Conservation (phyloP, 1,140 invertebrate species). For the Dendroctonus valens region DNA sequence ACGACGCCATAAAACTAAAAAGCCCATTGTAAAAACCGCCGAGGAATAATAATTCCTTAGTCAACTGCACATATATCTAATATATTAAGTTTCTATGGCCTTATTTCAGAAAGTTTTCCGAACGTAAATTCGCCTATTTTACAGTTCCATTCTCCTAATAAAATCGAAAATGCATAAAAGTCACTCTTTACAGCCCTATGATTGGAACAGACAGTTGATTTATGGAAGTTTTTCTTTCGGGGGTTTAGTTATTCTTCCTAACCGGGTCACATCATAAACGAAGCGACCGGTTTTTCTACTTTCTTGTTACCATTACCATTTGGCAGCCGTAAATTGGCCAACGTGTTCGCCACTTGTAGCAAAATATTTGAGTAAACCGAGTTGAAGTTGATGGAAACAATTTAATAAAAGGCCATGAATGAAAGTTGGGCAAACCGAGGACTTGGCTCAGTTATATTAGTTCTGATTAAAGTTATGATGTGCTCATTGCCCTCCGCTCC, state of each 20-base stretch:
- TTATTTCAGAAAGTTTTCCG: neutral
- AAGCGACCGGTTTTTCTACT: too few relatives aligned
- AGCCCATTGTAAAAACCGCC: slow-evolving; percentile 10
- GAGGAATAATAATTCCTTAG: slow-evolving; percentile 23
- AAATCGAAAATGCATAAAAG: slow-evolving; percentile 5
- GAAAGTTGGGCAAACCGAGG: too few relatives aligned
- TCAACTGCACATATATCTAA: slow-evolving; percentile 19
- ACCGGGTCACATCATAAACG: too few relatives aligned
- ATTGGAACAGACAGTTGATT: neutral
- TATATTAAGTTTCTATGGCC: slow-evolving; percentile 15
- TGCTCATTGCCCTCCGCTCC: slow-evolving; percentile 19
- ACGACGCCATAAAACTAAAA: slow-evolving; percentile 18
- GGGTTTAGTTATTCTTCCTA: too few relatives aligned
- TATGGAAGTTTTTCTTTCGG: neutral
- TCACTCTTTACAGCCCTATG: neutral
- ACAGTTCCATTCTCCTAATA: neutral
- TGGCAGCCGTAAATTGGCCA: too few relatives aligned
- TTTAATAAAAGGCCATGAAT: too few relatives aligned
- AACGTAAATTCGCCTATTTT: slow-evolving; percentile 4
- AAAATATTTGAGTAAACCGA: too few relatives aligned
- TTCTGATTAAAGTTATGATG: slow-evolving; percentile 33
- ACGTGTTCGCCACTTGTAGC: too few relatives aligned
- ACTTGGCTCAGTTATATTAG: slow-evolving; percentile 20
- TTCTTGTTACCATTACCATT: too few relatives aligned
- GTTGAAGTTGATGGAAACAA: too few relatives aligned